Conservation (phyloP, 1,140 invertebrate species). For the Panonychus citri region DNA sequence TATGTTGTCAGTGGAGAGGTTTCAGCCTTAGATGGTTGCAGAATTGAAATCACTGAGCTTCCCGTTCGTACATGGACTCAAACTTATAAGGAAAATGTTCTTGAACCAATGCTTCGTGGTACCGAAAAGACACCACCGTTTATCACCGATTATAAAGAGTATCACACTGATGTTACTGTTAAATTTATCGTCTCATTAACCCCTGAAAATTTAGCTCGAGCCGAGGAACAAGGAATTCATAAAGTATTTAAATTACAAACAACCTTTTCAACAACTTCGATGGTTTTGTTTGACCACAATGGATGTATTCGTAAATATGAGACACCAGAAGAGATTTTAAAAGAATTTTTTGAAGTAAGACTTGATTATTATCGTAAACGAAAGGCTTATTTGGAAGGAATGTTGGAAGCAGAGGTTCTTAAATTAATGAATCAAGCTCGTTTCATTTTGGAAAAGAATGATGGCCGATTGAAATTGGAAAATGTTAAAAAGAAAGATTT, state of each 20-base stretch:
- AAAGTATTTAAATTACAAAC: conserved; percentile 83
- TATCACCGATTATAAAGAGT: conserved; percentile 68
- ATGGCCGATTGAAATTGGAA: conserved; percentile 67
- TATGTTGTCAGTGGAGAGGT: conserved; percentile 66
- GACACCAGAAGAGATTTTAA: conserved; percentile 50
- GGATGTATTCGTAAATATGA: conserved; percentile 62
- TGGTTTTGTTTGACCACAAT: conserved; percentile 79
- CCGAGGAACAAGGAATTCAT: conserved; percentile 67
- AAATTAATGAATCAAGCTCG: conserved; percentile 76
- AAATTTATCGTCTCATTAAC: conserved; percentile 63
- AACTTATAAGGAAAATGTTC: conserved; percentile 76
- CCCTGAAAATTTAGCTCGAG: conserved; percentile 47
- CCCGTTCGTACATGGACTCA: conserved; percentile 88
- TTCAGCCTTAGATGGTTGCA: conserved; percentile 44
- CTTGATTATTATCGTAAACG: conserved; percentile 58
- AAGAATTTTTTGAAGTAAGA: conserved; percentile 61
- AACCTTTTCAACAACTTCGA: conserved; percentile 48
- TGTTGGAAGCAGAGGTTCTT: conserved; percentile 66
- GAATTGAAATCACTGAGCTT: conserved; percentile 83
- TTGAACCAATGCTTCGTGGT: conserved; percentile 65
- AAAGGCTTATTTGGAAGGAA: conserved; percentile 73
- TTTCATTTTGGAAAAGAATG: conserved; percentile 94
- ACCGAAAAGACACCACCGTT: conserved; percentile 50
- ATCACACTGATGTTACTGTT: conserved; percentile 83
- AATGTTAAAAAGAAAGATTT: conserved; percentile 74